A percentile compares a stretch with the other conserved stretches of the same genome.
Conservation (phyloP, 2,888 invertebrate species). For the Tachystola acroxantha region DNA sequence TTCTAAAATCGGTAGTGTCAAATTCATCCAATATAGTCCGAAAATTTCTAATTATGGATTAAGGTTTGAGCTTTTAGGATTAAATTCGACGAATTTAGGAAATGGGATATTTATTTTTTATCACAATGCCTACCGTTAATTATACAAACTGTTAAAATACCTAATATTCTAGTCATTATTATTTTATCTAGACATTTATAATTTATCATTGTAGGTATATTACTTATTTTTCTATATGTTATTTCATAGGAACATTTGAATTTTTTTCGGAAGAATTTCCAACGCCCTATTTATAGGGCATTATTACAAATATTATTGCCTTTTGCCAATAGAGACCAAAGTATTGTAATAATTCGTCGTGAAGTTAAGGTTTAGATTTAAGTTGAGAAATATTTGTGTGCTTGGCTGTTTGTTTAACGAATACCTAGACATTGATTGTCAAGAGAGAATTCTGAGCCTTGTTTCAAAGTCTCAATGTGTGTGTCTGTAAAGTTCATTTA, state of each 20-base stretch:
- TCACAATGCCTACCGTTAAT: constrained; percentile 4
- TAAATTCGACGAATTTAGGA: constrained; percentile 51
- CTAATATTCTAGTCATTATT: too few species aligned
- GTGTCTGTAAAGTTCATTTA: constrained; percentile 19
- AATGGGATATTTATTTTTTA: constrained; percentile 3
- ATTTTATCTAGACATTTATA: too few species aligned
- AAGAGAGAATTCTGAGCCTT: constrained; percentile 43
- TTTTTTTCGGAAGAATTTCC: too few species aligned
- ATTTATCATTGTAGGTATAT: too few species aligned
- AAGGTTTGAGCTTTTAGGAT: constrained; percentile 66
- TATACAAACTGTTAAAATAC: too few species aligned
- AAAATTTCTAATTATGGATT: constrained; percentile 37
- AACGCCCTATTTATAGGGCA: too few species aligned
- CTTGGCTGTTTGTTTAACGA: constrained; percentile 8
- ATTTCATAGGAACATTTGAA: too few species aligned
- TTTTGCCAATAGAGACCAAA: constrained; percentile 7
- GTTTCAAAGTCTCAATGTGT: constrained; percentile 31
- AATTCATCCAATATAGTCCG: constrained; percentile 19
- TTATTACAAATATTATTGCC: too few species aligned
- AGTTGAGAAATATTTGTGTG: constrained; percentile 12
- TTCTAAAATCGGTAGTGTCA: constrained; percentile 16
- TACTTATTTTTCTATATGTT: too few species aligned
- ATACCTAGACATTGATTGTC: constrained; percentile 11
- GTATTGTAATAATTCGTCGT: constrained; percentile 6
- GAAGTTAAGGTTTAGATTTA: constrained; percentile 2